Base-by-base conservation (phyloP, 1,140 invertebrate species). In the Anthonomus grandis region DNA sequence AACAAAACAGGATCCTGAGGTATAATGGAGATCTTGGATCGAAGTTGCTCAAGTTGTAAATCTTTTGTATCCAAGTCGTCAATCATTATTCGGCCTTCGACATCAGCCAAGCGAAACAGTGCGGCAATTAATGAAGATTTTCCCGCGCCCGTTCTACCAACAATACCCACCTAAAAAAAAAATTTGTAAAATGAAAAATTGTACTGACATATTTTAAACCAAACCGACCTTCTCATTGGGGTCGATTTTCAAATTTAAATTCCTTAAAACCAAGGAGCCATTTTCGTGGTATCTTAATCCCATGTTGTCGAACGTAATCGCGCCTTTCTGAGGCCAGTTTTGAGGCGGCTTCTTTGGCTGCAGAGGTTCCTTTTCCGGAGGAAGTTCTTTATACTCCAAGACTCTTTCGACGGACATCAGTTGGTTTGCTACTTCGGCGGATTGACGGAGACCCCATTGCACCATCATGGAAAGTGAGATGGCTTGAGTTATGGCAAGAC, bases 1-100 rank as follows among this genome's bases (percentile, higher is more conserved):
- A 94, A 95, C 0, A 95, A 74, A 1, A 93, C 83, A 1, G 90
- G 89, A 57, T 86, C 87, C 74, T 94, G 91, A 6, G 92, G 91
- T 61, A 93, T 91, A 31, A 92, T 90, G 1, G 87, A 85, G 12
- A 95, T 84, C 56, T 81, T 82, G 0, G 81, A 80, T 31, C 92
- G 76, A 0, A 95, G 72, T 15, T 86, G 79, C 52, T 85, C 80
- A 8, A 94, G 69, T 0, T 81, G 79, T 19, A 93, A 70, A 2
- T 71, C 74, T 10, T 76, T 75, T 0, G 83, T 86, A 49, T 90
- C 80, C 0, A 84, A 73, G 5, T 73, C 81, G 68, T 93, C 91
- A 42, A 94, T 87, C 47, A 77, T 74, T 17, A 93, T 86, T 13
- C 81, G 71, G 0, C 87, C 89, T 31, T 83, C 81, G 5, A 87